phyloP scores from a whole-genome alignment of 2,888 invertebrate species.

The Ochropleura plecta region DNA sequence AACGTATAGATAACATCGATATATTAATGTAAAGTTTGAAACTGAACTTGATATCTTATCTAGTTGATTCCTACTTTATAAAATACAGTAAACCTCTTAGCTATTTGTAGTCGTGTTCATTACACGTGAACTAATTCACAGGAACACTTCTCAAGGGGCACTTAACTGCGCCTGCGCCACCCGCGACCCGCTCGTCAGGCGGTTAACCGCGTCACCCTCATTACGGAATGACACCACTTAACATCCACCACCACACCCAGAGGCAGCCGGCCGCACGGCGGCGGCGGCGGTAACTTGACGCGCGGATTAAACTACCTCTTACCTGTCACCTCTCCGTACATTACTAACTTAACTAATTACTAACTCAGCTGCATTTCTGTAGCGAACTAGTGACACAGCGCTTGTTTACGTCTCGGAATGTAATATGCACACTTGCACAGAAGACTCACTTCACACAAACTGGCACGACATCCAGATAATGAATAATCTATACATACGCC shows the following conservation, averaged over 20 bases:
- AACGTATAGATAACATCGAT: background rate
- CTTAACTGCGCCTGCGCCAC: background rate
- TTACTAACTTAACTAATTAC: conserved; percentile 36
- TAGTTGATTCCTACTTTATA: background rate
- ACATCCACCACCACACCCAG: background rate
- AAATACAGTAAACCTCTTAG: background rate
- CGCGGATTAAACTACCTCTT: background rate
- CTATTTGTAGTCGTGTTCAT: background rate
- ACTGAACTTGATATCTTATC: background rate
- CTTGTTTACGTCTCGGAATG: background rate
- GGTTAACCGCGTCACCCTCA: conserved; percentile 10
- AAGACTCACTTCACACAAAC: background rate
- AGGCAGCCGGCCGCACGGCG: background rate
- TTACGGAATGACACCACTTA: conserved; percentile 8
- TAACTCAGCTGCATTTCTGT: background rate
- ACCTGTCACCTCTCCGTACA: conserved; percentile 4
- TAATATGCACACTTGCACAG: background rate
- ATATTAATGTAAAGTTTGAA: background rate
- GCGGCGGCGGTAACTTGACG: conserved; percentile 3
- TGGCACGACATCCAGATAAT: background rate
- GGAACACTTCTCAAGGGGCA: background rate
- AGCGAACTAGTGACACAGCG: background rate
- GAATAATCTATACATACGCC: background rate
- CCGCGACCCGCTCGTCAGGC: too few relatives aligned
- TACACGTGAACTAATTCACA: background rate